These are phyloP conservation scores for Ceryle rudis DNA, from an alignment of 2,797 vertebrate genomes.

Conservation along the genomic window DNA sequence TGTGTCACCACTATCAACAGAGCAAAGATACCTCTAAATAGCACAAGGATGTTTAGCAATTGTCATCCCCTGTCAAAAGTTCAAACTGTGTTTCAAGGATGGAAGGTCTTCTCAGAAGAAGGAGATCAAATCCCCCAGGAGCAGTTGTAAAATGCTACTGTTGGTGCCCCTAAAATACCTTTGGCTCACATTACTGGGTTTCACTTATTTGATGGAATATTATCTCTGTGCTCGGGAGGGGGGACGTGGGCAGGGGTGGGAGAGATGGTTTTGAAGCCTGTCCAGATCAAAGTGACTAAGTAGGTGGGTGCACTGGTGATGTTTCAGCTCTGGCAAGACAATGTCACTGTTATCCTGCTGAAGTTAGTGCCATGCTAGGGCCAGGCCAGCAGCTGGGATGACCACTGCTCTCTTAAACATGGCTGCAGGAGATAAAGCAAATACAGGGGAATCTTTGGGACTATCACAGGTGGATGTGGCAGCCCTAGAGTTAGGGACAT, in stretches of 20 bases:
- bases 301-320: neutral
- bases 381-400: neutral
- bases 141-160: neutral
- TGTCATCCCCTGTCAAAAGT: neutral
- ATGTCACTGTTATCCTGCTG: neutral
- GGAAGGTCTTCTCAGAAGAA: neutral
- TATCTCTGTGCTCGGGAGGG: neutral
- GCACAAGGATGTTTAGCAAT: neutral
- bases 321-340: neutral
- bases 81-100: constrained; percentile 16
- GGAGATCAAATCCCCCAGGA: neutral
- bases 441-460: neutral
- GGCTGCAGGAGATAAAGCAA: neutral
- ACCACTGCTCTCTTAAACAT: neutral
- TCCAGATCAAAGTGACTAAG: neutral
- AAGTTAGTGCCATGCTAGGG: neutral
- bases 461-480: neutral
- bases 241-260: neutral
- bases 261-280: neutral
- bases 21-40: neutral
- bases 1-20: neutral
- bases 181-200: neutral
- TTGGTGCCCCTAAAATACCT: neutral
- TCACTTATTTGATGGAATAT: neutral
- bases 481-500: neutral